Evolutionary conservation across 2,888 invertebrate genomes (phyloP).

Genomic region (Heliconius aoede): DNA sequence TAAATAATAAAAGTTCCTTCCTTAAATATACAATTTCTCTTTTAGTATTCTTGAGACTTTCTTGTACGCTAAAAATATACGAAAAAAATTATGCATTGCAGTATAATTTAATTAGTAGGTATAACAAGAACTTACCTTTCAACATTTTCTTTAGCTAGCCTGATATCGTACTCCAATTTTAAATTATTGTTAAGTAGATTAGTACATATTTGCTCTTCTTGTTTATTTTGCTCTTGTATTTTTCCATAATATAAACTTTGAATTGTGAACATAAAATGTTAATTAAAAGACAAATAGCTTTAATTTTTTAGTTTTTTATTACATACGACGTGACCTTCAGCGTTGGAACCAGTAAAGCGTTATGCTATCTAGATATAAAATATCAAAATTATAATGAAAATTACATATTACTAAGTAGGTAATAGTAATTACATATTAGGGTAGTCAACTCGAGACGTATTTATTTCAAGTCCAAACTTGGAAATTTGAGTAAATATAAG

Average conservation of each 20-base stretch:
- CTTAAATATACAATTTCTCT: conserved; percentile 64
- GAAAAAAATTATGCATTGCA: background rate
- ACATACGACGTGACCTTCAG: no score
- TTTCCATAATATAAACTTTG: conserved; percentile 69
- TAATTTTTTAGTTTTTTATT: background rate
- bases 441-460: background rate
- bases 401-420: background rate
- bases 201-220: conserved; percentile 60
- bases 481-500: no score
- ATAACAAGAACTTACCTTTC: conserved; percentile 58
- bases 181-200: conserved; percentile 62
- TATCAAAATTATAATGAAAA: background rate
- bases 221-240: conserved; percentile 61
- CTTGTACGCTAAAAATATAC: conserved; percentile 58
- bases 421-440: no score
- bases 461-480: background rate
- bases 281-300: background rate
- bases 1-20: conserved; percentile 63
- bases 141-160: conserved; percentile 65
- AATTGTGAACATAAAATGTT: conserved; percentile 55
- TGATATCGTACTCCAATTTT: conserved; percentile 68
- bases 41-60: conserved; percentile 62
- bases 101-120: background rate
- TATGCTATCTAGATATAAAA: background rate
- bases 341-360: background rate